Evolutionary conservation across 2,113 vertebrate species (phyloP), one percentile per base, ranked within the genome.

Genomic region (Varanus komodoensis): DNA sequence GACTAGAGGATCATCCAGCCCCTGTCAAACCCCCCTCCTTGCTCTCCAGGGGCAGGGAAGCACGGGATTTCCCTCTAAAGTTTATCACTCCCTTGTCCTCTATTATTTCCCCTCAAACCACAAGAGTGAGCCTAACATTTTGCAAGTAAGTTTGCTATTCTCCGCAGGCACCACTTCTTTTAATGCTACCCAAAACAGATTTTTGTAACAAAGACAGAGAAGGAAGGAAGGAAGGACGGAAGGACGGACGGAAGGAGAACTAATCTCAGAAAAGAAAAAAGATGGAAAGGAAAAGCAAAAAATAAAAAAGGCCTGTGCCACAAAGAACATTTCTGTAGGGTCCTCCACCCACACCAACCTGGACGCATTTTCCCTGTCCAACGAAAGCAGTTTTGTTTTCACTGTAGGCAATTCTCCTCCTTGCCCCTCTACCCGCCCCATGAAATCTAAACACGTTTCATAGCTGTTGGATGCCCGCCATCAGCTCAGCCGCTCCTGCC

Each of bases 391-490:
- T n/a, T 85, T 71, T 15, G 61, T 67, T 48, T 68, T 11, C 19
- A 21, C 29, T 74, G 54, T 34, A 7, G 23, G 0, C 5, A 25
- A 29, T 3, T 34, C 38, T 8, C 8, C 29, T 73, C 4, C 83
- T 12, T 15, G 57, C 2, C 19, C 38, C 80, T n/a, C 27, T 19
- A 6, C 32, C 38, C 38, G 38, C 38, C 3, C 21, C 0, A 6
- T n/a, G 71, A 27, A 68, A 78, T 84, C 82, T 52, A 68, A 84
- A 78, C 82, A 89, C 52, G 57, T 25, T 68, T 15, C 14, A 6
- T 15, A 29, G 88, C 44, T 82, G 57, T 27, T 91, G 90, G 38
- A 89, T 61, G 54, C 69, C 17, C 64, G 87, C 84, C 92, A 29
- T 77, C 80, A 6, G 48, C 61, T 3, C 11, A 27, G 67, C 19